Evolutionary conservation across 2,797 vertebrate genomes (phyloP), one percentile per base, ranked within the genome.

Genomic region (Cryptoprocta ferox): DNA sequence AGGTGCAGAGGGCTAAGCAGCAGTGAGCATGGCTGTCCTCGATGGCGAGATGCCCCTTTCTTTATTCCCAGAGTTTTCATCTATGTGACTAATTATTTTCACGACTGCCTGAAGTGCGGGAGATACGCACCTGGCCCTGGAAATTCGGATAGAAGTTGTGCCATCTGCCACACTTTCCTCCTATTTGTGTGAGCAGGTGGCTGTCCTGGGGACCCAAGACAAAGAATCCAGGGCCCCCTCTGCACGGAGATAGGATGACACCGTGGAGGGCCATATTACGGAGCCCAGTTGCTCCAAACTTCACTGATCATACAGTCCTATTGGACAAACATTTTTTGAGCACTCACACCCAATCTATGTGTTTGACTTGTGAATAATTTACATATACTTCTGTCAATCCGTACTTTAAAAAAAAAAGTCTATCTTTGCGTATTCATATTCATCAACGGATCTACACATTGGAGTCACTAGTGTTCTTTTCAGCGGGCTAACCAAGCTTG

Each of bases 311-410:
- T 24, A 39, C 11, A 7, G 16, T 84, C 16, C 24, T 45, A 63
- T 28, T 42, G 37, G 35, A 75, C 84, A 86, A 87, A 95, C 11
- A 32, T 12, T 76, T 85, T 97, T 32, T 66, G 78, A 86, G 37
- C 8, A 56, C 50, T 83, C n/a, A n/a, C 13, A 32, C 68, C 63
- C 18, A 85, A 78, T 73, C n/a, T 80, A 10, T 66, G 45, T 96
- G 80, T 94, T 91, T 95, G 92, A 86, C 53, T 65, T 89, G 68
- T 63, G 90, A 97, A 96, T 95, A 91, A 97, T 88, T 96, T 93
- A 70, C 48, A 2, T 79, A 24, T 35, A 11, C 30, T 0, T 30
- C 50, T 68, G 28, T 82, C 84, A 79, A 76, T 87, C 61, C 56
- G 73, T 61, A 82, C 59, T 91, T 95, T 73, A 5, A 4, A 24